These are phyloP conservation scores for Halichoerus grypus DNA, from an alignment of 2,113 vertebrate genomes.

Conservation along the genomic window DNA sequence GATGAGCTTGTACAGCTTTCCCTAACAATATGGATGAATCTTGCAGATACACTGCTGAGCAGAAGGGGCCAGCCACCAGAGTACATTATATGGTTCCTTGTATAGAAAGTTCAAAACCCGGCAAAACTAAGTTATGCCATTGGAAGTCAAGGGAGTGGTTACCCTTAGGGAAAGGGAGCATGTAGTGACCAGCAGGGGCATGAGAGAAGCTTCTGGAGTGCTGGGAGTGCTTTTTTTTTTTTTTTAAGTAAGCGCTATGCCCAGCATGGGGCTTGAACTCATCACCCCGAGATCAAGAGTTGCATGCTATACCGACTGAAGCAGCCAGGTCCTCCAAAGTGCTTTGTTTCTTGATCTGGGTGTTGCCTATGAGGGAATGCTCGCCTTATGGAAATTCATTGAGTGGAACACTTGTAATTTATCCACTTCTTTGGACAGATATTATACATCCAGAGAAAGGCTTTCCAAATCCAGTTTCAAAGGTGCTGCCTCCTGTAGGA, in stretches of 20 bases:
- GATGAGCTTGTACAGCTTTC: not conserved
- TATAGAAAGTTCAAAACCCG: constrained; percentile 1
- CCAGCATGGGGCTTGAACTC: not conserved
- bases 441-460: not conserved
- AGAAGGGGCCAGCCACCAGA: not conserved
- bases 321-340: not conserved
- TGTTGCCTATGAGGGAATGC: not conserved
- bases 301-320: not conserved
- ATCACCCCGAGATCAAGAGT: not conserved
- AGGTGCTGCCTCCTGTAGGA: not conserved
- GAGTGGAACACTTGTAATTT: not conserved
- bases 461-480: constrained; percentile 17
- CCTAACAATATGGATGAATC: not conserved
- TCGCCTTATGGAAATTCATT: not conserved
- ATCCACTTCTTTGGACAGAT: not conserved
- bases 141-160: constrained; percentile 10
- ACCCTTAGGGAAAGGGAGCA: not conserved
- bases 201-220: constrained; percentile 32
- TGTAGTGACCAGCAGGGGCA: not conserved
- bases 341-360: constrained; percentile 20
- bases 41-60: not conserved
- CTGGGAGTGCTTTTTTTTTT: constrained; percentile 6
- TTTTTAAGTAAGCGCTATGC: not conserved
- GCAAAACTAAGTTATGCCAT: not conserved
- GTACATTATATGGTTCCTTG: not conserved